Evolutionary conservation across 1,140 invertebrate species (phyloP).

Genomic region (Ceratosolen solmsi): DNA sequence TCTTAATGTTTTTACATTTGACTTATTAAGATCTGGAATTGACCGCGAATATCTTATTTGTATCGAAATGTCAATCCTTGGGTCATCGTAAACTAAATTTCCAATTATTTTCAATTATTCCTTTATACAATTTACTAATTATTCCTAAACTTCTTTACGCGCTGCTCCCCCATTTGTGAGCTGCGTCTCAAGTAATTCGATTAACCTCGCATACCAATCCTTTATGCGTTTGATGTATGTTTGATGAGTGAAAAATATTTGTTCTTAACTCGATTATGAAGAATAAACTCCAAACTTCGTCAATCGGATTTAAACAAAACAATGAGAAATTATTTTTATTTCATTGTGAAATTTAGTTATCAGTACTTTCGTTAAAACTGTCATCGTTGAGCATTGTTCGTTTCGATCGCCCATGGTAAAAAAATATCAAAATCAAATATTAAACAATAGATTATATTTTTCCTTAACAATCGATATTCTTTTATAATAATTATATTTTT

Average conservation of each 20-base stretch:
- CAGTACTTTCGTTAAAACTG: too few relatives aligned
- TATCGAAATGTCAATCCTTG: neutral
- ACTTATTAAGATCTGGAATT: neutral
- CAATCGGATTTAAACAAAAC: neutral
- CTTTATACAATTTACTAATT: neutral
- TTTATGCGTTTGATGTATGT: neutral
- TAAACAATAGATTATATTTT: neutral
- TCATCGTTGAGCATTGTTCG: too few relatives aligned
- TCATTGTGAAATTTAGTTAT: neutral
- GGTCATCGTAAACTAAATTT: too few relatives aligned
- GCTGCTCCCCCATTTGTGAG: neutral
- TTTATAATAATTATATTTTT: neutral
- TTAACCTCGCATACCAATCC: conserved; percentile 16
- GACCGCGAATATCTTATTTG: neutral
- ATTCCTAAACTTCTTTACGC: neutral
- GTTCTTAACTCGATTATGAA: conserved; percentile 10
- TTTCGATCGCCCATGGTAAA: too few relatives aligned
- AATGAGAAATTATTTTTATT: neutral
- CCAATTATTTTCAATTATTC: neutral
- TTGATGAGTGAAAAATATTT: conserved; percentile 8
- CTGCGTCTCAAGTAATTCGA: conserved; percentile 1
- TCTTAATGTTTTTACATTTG: neutral
- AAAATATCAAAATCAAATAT: too few relatives aligned
- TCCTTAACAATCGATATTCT: neutral
- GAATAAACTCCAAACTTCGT: neutral